Base-by-base conservation (phyloP, 2,797 vertebrate species). In the Galagoides demidoff region DNA sequence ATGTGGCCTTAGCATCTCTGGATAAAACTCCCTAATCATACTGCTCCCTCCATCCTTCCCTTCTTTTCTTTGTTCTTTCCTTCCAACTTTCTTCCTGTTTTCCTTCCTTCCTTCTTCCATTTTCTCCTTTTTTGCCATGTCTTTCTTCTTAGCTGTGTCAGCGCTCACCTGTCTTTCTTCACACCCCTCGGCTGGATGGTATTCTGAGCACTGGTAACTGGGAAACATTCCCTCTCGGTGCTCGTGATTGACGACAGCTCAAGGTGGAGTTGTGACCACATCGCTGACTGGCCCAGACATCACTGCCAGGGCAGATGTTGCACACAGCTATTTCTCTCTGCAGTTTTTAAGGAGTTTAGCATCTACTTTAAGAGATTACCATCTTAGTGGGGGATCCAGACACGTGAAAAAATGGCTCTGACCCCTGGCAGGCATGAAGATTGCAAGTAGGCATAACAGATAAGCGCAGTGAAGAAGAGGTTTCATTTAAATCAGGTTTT, bases 321-420 rank as follows among this genome's bases (percentile, higher is more conserved):
- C 68, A 61, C 61, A 6, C 27, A 71, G 63, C 68, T 82, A 55
- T 66, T 88, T 85, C 31, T 55, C 25, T 90, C 52, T 79, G 63
- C 78, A 22, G 10, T 86, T 85, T 66, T 39, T 85, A 92, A 93
- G 90, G 92, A 92, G 81, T 29, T 95, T 96, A 92, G 25, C 37
- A 27, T 95, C 64, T 92, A 81, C 63, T 83, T 49, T 82, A 82
- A 39, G 70, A 95, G 85, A 95, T 95, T 86, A 43, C 25, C 74
- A 17, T 79, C 57, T 92, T 64, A 66, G 1, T 22, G 39, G 81
- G 61, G 59, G 49, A 83, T 49, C 57, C 66, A 92, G 66, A 31
- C 71, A 81, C 31, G 34, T 55, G 57, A 92, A 85, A n/a, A 95
- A 91, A 88, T 85, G 63, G n/a, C 77, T 89, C 55, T 85, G 82